Base-by-base conservation (phyloP, 1,140 invertebrate genomes). In the Euwallacea similis region DNA sequence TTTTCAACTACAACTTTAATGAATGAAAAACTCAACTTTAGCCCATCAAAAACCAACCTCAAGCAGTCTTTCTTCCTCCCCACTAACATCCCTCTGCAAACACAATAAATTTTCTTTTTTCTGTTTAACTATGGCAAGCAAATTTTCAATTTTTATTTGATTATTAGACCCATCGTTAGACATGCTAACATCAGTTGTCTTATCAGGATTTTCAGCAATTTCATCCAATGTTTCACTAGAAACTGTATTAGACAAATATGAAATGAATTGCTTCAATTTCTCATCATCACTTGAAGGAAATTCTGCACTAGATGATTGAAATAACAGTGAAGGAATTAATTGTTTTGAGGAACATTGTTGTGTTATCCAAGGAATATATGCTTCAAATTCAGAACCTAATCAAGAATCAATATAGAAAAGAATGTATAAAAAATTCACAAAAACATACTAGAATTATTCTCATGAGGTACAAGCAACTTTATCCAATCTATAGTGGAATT, bases 241-340 rank as follows among this genome's bases (percentile, higher is more conserved):
- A 44, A 56, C 16, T 13, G 9, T 50, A 50, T 11, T 13, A 2
- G 46, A 50, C 1, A 4, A 33, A 33, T 33, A 4, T 33, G 21
- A 33, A 50, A 50, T 50, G 2, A 50, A 11, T 50, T 50, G 46
- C 46, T 7, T 50, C 46, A 10, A 50, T 11, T 33, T 33, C 21
- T 33, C 21, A 33, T 33, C 21, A 33, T 33, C 21, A 6, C 13
- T 50, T 50, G 46, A 6, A 50, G 13, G 6, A 13, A 11, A 50
- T 13, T 50, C 13, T 10, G 9, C 13, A 50, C 46, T 33, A 33
- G 21, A 33, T 33, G 46, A 13, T 56, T 77, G 72, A 75, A 78
- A 81, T 62, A 81, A 56, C 47, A 87, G 71, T 42, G 86, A 87
- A 71, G 87, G 83, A 67, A 87, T 76, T 66, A 88, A 73, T 71